These are phyloP conservation scores for Coregonus sp. DNA, from an alignment of 2,797 vertebrate genomes.

Conservation along the genomic window DNA sequence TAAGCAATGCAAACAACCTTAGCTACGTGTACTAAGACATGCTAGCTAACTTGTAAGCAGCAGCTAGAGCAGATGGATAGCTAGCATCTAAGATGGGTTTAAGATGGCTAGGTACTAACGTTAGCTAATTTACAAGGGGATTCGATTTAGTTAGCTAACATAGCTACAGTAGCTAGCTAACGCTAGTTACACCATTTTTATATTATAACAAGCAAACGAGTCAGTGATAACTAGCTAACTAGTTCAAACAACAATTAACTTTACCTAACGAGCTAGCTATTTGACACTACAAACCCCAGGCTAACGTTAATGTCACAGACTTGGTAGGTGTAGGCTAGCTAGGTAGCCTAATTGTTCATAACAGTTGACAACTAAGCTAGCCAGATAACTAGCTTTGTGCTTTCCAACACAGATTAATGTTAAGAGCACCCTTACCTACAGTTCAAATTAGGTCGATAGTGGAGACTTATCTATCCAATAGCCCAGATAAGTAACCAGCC, in stretches of 20 bases:
- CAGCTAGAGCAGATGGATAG: neutral
- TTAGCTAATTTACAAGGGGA: neutral
- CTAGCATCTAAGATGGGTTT: neutral
- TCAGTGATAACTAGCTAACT: too few species aligned
- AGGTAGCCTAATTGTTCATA: constrained; percentile 59
- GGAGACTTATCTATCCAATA: neutral
- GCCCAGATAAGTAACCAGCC: neutral
- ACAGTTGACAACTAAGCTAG: constrained; percentile 29
- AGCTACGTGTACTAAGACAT: neutral
- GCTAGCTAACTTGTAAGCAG: neutral
- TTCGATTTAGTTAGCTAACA: constrained; percentile 32
- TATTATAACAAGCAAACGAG: too few species aligned
- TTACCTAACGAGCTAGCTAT: too few species aligned
- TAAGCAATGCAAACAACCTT: neutral
- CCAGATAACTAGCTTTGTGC: neutral
- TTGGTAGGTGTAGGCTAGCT: constrained; percentile 11
- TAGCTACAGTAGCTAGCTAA: constrained; percentile 26
- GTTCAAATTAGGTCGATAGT: neutral
- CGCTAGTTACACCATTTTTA: neutral
- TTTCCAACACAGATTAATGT: too few species aligned
- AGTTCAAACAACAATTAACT: too few species aligned
- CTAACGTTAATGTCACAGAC: too few species aligned
- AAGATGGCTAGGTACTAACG: neutral
- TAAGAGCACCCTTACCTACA: too few species aligned
- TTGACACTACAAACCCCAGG: too few species aligned